Evolutionary conservation across 2,888 invertebrate genomes (phyloP).

Genomic region (Harpalus rufipes): DNA sequence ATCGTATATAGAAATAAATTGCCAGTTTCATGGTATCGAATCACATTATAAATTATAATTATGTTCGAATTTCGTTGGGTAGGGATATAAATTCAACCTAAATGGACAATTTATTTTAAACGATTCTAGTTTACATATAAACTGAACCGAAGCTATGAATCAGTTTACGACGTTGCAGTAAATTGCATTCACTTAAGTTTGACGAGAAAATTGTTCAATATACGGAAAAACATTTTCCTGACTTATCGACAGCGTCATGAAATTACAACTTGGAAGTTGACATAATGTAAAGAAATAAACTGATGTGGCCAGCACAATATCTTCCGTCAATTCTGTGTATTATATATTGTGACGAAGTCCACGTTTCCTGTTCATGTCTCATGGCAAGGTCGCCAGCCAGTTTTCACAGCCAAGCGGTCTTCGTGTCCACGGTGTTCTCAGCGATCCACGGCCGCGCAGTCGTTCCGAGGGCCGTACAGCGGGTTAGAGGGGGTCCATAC

Average conservation of each 20-base stretch:
- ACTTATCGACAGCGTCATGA: not conserved
- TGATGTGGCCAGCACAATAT: too few relatives aligned
- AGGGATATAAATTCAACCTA: conserved; percentile 19
- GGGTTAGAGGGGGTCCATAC: too few relatives aligned
- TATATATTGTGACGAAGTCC: too few relatives aligned
- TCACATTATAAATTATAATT: conserved; percentile 39
- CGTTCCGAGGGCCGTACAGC: too few relatives aligned
- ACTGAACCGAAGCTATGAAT: conserved; percentile 21
- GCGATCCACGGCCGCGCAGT: too few relatives aligned
- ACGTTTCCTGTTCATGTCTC: too few relatives aligned
- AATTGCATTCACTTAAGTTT: conserved; percentile 15
- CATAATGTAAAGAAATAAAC: not conserved
- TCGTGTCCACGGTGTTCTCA: too few relatives aligned
- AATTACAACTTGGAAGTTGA: not conserved
- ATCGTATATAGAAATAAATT: not conserved
- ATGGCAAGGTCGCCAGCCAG: too few relatives aligned
- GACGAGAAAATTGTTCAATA: conserved; percentile 2
- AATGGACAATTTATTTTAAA: conserved; percentile 31
- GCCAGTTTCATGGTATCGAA: conserved; percentile 4
- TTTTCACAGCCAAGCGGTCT: too few relatives aligned
- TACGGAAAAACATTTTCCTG: conserved; percentile 6
- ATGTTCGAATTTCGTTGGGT: conserved; percentile 8
- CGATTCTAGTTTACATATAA: conserved; percentile 32
- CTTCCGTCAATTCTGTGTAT: too few relatives aligned
- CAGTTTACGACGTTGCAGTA: conserved; percentile 10